These are phyloP conservation scores for Lasius platythorax DNA, from an alignment of 2,888 invertebrate genomes.

Conservation along the genomic window DNA sequence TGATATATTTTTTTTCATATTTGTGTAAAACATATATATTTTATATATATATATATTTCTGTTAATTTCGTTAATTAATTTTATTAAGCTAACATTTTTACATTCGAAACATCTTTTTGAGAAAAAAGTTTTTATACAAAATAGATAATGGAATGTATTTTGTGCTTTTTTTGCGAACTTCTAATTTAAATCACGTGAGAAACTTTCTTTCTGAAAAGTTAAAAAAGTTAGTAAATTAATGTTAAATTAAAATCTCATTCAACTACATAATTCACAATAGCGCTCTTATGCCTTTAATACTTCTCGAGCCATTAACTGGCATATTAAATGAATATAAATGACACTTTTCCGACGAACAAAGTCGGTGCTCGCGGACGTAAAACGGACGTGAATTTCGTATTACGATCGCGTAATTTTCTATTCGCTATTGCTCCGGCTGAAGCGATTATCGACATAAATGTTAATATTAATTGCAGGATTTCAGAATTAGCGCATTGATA, in stretches of 20 bases:
- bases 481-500: slow-evolving; percentile 26
- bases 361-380: not conserved
- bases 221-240: not conserved
- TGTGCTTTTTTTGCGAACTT: not conserved
- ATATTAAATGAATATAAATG: slow-evolving; percentile 30
- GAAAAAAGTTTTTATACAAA: not conserved
- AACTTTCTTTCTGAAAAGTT: not conserved
- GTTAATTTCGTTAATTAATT: no score
- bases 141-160: not conserved
- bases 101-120: not conserved
- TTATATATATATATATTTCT: no score
- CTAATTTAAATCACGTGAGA: not conserved
- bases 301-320: not conserved
- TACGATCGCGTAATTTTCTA: slow-evolving; percentile 38
- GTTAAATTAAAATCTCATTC: not conserved
- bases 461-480: slow-evolving; percentile 35
- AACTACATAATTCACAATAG: not conserved
- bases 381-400: slow-evolving; percentile 37
- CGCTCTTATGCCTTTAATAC: not conserved
- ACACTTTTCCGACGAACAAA: not conserved
- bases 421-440: not conserved
- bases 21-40: no score
- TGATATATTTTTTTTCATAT: not conserved
- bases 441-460: slow-evolving; percentile 29
- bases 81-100: not conserved